Conservation (phyloP, 2,113 vertebrate species). For the Myocastor coypus region DNA sequence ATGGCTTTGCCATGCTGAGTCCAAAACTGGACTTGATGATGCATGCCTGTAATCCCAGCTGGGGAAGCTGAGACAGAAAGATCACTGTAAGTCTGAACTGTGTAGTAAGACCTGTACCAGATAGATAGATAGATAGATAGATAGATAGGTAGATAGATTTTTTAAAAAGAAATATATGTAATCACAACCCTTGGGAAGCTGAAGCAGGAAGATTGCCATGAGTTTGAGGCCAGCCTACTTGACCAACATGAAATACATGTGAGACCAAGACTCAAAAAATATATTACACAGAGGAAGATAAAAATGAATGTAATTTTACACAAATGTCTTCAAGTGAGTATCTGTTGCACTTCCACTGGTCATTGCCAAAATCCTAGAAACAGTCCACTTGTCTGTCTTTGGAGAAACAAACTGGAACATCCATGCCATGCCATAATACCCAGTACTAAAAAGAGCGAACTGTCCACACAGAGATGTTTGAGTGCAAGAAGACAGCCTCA, state of each 20-base stretch:
- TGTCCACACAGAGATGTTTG: background rate
- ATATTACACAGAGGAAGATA: background rate
- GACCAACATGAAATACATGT: background rate
- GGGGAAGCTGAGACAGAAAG: too few relatives aligned
- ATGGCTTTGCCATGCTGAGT: too few relatives aligned
- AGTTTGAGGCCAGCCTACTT: background rate
- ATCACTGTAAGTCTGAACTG: too few relatives aligned
- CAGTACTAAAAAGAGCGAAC: background rate
- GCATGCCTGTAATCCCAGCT: too few relatives aligned
- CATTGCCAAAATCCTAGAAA: conserved; percentile 36
- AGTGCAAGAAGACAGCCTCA: conserved; percentile 15
- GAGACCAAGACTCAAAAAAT: background rate
- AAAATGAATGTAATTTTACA: conserved; percentile 38
- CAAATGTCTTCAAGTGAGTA: background rate
- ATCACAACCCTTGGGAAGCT: background rate
- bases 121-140: too few relatives aligned
- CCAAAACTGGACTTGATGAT: too few relatives aligned
- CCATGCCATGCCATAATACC: background rate
- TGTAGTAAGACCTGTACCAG: too few relatives aligned
- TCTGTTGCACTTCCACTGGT: background rate
- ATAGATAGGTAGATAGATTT: too few relatives aligned
- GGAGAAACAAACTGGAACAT: background rate
- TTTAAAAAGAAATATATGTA: background rate
- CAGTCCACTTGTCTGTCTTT: conserved; percentile 9
- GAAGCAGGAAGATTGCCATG: background rate